Percentiles rank a stretch among this genome's conserved stretches.
These are phyloP conservation scores for Eutolmus rufibarbis DNA, from an alignment of 2,888 invertebrate species.

Conservation along the genomic window DNA sequence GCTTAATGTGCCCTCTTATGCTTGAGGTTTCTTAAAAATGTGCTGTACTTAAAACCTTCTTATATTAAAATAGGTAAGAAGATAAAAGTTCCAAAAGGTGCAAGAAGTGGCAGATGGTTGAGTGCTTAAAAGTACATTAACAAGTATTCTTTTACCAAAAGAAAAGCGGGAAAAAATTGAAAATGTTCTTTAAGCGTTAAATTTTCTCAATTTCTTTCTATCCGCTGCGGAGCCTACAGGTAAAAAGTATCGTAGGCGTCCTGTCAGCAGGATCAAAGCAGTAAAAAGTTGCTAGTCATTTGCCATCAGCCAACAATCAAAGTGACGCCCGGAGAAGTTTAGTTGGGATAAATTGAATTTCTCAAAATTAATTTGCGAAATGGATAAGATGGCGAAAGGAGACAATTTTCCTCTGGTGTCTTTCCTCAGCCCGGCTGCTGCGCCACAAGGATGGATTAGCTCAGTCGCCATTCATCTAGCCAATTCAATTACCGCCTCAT, in stretches of 20 bases:
- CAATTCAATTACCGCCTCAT: conserved; percentile 34
- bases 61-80: too few species aligned
- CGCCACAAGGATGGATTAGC: conserved; percentile 23
- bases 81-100: too few species aligned
- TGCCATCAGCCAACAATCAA: conserved; percentile 28
- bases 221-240: not conserved
- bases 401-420: not conserved
- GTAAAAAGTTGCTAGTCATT: conserved; percentile 28
- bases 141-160: not conserved
- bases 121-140: too few species aligned
- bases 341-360: conserved; percentile 18
- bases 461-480: conserved; percentile 35
- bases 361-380: conserved; percentile 34
- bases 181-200: not conserved
- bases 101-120: too few species aligned
- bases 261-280: not conserved
- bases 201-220: not conserved
- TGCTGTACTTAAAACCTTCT: too few species aligned
- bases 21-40: too few species aligned
- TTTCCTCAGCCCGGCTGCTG: not conserved
- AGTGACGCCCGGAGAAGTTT: not conserved
- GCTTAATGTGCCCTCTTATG: too few species aligned
- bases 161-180: not conserved
- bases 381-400: conserved; percentile 16
- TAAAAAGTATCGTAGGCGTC: not conserved